Evolutionary conservation across 2,888 invertebrate species (phyloP).

Genomic region (Trichogramma dendrolimi): DNA sequence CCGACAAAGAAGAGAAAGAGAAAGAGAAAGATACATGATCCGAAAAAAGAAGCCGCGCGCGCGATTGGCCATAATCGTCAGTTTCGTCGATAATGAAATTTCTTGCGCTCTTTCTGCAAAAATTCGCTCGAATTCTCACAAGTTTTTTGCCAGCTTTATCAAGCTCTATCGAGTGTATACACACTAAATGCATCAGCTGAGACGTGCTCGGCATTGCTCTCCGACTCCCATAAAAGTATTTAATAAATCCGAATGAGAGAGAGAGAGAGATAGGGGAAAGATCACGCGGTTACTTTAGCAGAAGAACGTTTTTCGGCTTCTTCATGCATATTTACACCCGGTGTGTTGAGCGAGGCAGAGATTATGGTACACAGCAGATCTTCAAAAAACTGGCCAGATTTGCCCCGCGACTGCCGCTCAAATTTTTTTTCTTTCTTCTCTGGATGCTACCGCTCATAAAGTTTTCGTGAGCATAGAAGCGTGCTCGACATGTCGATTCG

Average conservation of each 20-base stretch:
- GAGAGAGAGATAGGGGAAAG: too few relatives aligned
- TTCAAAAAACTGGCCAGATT: not conserved
- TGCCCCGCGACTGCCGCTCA: conserved; percentile 1
- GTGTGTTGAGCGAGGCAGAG: not conserved
- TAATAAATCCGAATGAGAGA: conserved; percentile 13
- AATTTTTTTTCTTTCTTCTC: conserved; percentile 40
- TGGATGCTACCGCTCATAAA: conserved; percentile 36
- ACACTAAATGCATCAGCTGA: not conserved
- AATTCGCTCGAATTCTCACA: not conserved
- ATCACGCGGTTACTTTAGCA: too few relatives aligned
- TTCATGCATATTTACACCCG: conserved; percentile 10
- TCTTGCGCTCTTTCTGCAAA: not conserved
- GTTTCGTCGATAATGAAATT: conserved; percentile 4
- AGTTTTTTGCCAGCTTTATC: conserved; percentile 1
- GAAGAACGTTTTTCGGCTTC: too few relatives aligned
- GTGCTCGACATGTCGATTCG: conserved; percentile 46
- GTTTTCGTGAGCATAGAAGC: conserved; percentile 24
- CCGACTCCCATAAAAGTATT: not conserved
- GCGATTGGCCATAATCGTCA: conserved; percentile 1
- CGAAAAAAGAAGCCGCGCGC: too few relatives aligned
- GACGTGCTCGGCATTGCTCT: not conserved
- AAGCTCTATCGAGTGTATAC: not conserved
- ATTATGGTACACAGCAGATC: not conserved
- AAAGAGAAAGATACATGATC: too few relatives aligned
- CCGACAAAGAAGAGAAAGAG: too few relatives aligned